Evolutionary conservation across 92 coral and sea anemone species (phyloP), one percentile per base, ranked within the genome.

Genomic region (Paramuricea clavata): DNA sequence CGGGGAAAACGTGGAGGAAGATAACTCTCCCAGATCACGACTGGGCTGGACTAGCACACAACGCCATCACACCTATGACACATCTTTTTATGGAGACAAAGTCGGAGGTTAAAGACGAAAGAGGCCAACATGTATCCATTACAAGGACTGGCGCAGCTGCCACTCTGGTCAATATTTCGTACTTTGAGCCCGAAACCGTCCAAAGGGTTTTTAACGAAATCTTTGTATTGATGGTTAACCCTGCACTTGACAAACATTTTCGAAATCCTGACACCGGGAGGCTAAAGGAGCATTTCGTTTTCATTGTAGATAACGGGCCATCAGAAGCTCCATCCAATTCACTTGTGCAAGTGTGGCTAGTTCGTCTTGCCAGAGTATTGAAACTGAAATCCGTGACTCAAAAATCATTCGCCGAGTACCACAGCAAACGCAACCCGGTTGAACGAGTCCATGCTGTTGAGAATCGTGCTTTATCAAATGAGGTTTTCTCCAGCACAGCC

Each of bases 231-330:
- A 21, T 90, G 22, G 35, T 36, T 2, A 81, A 82, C 44, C 95
- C 91, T 3, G 87, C 85, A 23, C 61, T 78, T 11, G 93, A 92
- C 49, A 35, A 76, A 31, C 5, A 81, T 19, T 92, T 90, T 35
- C 60, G 95, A 65, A 92, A 90, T 15, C 87, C 83, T n/a, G 67
- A 74, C 1, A 93, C 95, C 19, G 88, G 86, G 49, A 90, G 49
- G 33, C 60, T 93, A 33, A 93, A 93, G 59, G 81, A 82, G n/a
- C 82, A 75, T 59, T 87, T 93, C 69, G 93, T 49, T 0, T 93
- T 90, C 43, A 87, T 93, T 36, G 93, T 93, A 36, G 93, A 93
- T 34, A 93, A 93, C 75, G 93, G 95, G 15, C 93, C 95, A 12
- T 71, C 95, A 0, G 91, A 89, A 74, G 92, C 88, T 12, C 82